phyloP scores from a whole-genome alignment of 1,140 invertebrate species.

The Nebria ingens region DNA sequence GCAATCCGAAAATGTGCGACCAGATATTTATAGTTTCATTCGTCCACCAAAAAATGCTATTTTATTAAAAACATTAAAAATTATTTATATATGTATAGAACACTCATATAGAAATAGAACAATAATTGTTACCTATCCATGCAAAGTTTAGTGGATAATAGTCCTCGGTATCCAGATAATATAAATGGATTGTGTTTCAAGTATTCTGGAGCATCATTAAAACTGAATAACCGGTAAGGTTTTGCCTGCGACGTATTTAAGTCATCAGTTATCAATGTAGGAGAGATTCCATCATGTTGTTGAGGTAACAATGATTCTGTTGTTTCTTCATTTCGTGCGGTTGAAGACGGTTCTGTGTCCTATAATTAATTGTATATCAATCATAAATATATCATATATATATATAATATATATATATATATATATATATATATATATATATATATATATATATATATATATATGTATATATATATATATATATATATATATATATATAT shows the following conservation, averaged over 20 bases:
- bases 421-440: no score
- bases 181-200: conserved; percentile 59
- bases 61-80: conserved; percentile 14
- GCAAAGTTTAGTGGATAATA: conserved; percentile 69
- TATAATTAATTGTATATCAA: no score
- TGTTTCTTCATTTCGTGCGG: no score
- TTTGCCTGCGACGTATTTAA: conserved; percentile 24
- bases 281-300: no score
- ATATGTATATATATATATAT: no score
- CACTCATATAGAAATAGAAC: not conserved
- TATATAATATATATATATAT: no score
- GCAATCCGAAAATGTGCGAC: conserved; percentile 89
- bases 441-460: no score
- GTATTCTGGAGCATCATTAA: conserved; percentile 65
- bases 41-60: conserved; percentile 89
- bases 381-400: no score
- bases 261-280: no score
- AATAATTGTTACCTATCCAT: conserved; percentile 61
- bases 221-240: conserved; percentile 38
- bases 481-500: no score
- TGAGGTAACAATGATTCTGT: no score
- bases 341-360: no score
- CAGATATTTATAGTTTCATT: conserved; percentile 97
- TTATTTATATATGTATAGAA: not conserved
- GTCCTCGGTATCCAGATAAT: conserved; percentile 58